Percentiles rank a stretch among this genome's conserved stretches.
These are phyloP conservation scores for Danionella cerebrum DNA, from an alignment of 2,113 vertebrate species.

Conservation along the genomic window DNA sequence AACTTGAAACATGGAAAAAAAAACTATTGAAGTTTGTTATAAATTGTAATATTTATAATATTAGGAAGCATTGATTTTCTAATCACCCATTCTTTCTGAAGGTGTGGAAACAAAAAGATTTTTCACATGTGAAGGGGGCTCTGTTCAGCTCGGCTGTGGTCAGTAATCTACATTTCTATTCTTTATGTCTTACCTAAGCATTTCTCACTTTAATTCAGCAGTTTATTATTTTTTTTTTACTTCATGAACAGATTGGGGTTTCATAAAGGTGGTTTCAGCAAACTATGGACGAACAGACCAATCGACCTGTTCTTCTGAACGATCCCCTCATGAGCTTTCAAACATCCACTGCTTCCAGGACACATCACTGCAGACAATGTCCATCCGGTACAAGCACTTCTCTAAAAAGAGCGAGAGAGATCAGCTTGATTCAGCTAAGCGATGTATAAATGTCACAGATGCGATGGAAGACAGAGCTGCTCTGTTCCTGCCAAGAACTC, in stretches of 20 bases:
- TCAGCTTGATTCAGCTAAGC: too few species aligned
- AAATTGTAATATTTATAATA: not conserved
- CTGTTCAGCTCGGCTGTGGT: not conserved
- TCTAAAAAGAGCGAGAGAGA: not conserved
- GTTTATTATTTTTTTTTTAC: not conserved
- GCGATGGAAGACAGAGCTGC: not conserved
- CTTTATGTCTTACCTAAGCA: not conserved
- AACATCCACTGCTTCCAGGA: not conserved
- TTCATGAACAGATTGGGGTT: not conserved
- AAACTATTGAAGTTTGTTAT: not conserved
- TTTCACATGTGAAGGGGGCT: not conserved
- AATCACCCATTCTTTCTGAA: not conserved
- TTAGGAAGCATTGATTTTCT: too few species aligned
- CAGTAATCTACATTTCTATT: not conserved
- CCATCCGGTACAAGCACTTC: not conserved
- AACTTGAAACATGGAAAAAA: too few species aligned
- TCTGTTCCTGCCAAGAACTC: not conserved
- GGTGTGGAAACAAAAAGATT: not conserved
- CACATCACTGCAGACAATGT: not conserved
- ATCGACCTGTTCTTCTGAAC: not conserved
- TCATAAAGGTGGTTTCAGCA: not conserved
- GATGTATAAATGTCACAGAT: too few species aligned
- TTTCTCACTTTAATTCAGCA: not conserved
- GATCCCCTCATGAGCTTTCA: not conserved
- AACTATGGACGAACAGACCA: conserved; percentile 5